Base-by-base conservation (phyloP, 2,113 vertebrate species). In the Passer domesticus region DNA sequence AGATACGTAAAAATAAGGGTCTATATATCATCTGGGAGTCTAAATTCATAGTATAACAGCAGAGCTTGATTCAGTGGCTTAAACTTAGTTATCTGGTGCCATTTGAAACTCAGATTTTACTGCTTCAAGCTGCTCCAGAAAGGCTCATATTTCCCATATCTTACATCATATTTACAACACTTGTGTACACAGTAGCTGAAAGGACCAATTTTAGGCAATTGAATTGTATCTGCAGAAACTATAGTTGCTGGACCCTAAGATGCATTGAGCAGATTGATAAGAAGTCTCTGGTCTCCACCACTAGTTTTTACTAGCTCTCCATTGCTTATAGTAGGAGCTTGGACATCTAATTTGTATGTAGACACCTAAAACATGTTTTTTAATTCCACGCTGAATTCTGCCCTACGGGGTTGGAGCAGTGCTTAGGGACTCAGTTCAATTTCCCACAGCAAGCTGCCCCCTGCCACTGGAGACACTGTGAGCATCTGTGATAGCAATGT, bases 211-310 rank as follows among this genome's bases (percentile, higher is more conserved):
- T 63, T 37, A 53, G 62, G 23, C 15, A 30, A 58, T 10, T 46
- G 24, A 46, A 37, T 11, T 52, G 22, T 77, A 9, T 30, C 19
- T 80, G 28, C 33, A 37, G 13, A 27, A 23, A 25, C 4, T 31
- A 27, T 9, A 23, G 12, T 41, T 86, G 24, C 24, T 47, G 49
- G 8, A 56, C 18, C 22, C 30, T 69, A 17, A 21, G 27, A 39
- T 39, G 47, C 7, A 18, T 15, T 1, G 5, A 77, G 8, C 13
- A 2, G 2, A 31, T 52, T 1, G 1, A 4, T 73, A 11, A 52
- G 37, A 78, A 82, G 28, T 19, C 0, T 2, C 17, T 75, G 11
- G 4, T 31, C 35, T 79, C 31, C 18, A n/a, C 27, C 2, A 2
- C 7, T 15, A 44, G 4, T 41, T 69, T 64, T 77, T 25, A 44